Percentiles rank a stretch among this genome's conserved stretches.
These are phyloP conservation scores for Rhynchonema sp. DNA, from an alignment of 2,888 invertebrate species.

Conservation along the genomic window DNA sequence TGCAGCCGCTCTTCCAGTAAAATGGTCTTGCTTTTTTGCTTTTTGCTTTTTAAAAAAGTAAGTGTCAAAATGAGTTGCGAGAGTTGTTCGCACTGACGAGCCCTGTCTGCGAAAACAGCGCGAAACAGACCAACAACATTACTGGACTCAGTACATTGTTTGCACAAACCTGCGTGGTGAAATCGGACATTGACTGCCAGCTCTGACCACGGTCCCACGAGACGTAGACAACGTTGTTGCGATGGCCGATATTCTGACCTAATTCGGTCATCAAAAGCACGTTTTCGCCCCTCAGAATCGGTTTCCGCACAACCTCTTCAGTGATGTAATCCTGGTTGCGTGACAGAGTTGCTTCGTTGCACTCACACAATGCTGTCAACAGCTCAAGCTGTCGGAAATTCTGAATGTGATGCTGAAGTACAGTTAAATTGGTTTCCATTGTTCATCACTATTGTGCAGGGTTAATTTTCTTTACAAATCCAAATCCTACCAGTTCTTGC, in stretches of 20 bases:
- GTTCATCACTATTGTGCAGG: no score
- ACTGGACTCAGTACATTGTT: neutral
- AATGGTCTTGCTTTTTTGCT: no score
- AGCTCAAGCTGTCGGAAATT: constrained; percentile 3
- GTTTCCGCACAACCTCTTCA: neutral
- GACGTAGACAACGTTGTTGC: constrained; percentile 25
- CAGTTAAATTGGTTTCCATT: neutral
- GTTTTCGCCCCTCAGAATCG: neutral
- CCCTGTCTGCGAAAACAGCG: no score
- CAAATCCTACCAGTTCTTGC: neutral
- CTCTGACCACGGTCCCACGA: constrained; percentile 22
- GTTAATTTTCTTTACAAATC: no score
- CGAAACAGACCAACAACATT: neutral
- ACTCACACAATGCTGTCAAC: neutral
- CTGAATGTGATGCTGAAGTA: neutral
- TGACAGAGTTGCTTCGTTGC: neutral
- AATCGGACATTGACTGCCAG: constrained; percentile 24
- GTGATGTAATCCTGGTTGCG: constrained; percentile 3
- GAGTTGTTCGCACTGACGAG: no score
- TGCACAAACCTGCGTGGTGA: constrained; percentile 14
- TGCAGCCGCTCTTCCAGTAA: no score
- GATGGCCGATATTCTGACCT: constrained; percentile 7
- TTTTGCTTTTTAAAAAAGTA: no score
- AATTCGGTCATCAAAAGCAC: neutral
- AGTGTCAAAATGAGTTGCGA: no score